Percentiles rank a stretch among this genome's conserved stretches.
Evolutionary conservation across 2,888 invertebrate genomes (phyloP).

Genomic region (Eupithecia pulchellata): DNA sequence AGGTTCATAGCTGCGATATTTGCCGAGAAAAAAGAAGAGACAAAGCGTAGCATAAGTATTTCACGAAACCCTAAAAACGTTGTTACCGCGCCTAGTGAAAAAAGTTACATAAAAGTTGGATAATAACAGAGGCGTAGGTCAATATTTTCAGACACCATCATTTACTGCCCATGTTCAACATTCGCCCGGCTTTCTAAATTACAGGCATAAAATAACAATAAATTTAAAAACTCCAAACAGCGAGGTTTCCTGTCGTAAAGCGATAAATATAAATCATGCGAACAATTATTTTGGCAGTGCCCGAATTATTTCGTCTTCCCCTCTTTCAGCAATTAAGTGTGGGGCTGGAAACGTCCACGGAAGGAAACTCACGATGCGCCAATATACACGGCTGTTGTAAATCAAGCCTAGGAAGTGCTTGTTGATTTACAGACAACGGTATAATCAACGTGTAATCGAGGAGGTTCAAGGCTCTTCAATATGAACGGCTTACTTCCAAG

Average conservation of each 20-base stretch:
- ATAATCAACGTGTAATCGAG: conserved; percentile 54
- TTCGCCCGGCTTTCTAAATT: conserved; percentile 52
- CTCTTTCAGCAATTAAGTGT: conserved; percentile 65
- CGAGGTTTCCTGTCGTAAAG: conserved; percentile 64
- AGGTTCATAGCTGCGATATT: too few relatives aligned
- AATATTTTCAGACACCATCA: conserved; percentile 34
- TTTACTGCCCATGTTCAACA: conserved; percentile 45
- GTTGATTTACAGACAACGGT: conserved; percentile 65
- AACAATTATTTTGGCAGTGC: conserved; percentile 63
- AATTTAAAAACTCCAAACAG: conserved; percentile 65
- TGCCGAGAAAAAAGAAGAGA: too few relatives aligned
- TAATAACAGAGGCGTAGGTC: conserved; percentile 1
- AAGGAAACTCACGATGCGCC: conserved; percentile 66
- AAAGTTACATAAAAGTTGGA: background rate
- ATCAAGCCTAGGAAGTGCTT: conserved; percentile 62
- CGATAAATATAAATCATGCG: conserved; percentile 68
- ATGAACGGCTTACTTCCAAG: background rate
- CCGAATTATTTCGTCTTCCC: conserved; percentile 68
- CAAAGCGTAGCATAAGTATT: too few relatives aligned
- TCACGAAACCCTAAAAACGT: too few relatives aligned
- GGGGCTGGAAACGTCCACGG: conserved; percentile 54
- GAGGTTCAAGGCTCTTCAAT: conserved; percentile 15
- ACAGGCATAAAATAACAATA: conserved; percentile 63
- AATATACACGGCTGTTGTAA: conserved; percentile 67
- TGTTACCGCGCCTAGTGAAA: background rate